Conservation (phyloP, 2,113 vertebrate genomes). For the Phylloscopus trochiloides region DNA sequence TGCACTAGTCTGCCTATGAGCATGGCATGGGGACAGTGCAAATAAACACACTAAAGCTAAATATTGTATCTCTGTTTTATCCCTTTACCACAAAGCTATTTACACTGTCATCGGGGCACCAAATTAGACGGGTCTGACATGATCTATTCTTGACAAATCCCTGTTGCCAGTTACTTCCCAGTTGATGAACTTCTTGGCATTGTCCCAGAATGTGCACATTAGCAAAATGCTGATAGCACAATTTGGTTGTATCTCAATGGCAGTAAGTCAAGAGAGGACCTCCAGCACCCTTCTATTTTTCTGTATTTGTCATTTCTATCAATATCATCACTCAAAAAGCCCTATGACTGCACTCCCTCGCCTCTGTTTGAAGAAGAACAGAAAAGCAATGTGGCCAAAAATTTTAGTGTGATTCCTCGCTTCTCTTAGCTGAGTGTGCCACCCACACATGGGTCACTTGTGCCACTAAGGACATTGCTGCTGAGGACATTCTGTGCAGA, state of each 20-base stretch:
- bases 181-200: neutral
- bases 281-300: neutral
- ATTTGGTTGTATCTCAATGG: neutral
- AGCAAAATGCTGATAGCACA: neutral
- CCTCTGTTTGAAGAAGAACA: neutral
- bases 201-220: neutral
- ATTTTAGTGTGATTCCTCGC: fast-evolving
- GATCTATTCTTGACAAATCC: neutral
- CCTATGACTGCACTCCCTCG: neutral
- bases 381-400: neutral
- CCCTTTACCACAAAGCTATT: neutral
- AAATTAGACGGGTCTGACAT: neutral
- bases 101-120: neutral
- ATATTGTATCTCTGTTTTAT: neutral
- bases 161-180: neutral
- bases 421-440: neutral
- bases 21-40: fast-evolving
- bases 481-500: neutral
- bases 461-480: fast-evolving
- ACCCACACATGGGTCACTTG: fast-evolving
- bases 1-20: neutral
- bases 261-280: neutral
- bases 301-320: neutral
- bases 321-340: neutral
- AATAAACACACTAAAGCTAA: neutral